These are phyloP conservation scores for Apogon talboti DNA, from an alignment of 2,797 vertebrate species.

Conservation along the genomic window DNA sequence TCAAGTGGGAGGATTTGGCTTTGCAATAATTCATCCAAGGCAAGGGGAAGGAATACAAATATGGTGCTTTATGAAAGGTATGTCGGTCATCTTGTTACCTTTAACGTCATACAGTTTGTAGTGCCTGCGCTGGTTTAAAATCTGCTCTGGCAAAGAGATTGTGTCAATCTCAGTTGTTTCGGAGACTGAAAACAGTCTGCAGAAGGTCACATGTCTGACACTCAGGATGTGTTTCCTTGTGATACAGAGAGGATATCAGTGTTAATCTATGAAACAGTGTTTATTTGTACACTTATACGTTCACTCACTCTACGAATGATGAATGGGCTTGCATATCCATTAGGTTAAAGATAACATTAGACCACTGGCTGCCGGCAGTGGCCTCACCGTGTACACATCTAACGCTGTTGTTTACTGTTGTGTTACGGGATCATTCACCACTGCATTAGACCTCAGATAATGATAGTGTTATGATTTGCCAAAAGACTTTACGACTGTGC, in stretches of 20 bases:
- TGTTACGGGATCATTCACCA: constrained; percentile 9
- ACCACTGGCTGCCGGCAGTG: constrained; percentile 18
- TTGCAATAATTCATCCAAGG: constrained; percentile 43
- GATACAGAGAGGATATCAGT: constrained; percentile 36
- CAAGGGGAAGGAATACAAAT: constrained; percentile 43
- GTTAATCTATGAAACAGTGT: constrained; percentile 39
- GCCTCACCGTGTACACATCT: constrained; percentile 26
- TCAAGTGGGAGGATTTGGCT: constrained; percentile 27
- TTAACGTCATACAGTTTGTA: not conserved
- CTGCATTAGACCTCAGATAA: constrained; percentile 8
- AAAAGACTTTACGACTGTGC: not conserved
- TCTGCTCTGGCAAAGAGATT: constrained; percentile 53
- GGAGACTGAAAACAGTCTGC: constrained; percentile 42
- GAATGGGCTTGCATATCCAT: constrained; percentile 48
- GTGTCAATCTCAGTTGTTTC: constrained; percentile 66
- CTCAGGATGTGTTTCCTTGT: constrained; percentile 40
- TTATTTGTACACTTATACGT: constrained; percentile 37
- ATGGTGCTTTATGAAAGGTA: constrained; percentile 90
- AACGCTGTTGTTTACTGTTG: constrained; percentile 11
- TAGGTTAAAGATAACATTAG: constrained; percentile 49
- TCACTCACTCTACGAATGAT: constrained; percentile 39
- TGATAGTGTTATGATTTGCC: constrained; percentile 1
- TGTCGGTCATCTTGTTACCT: constrained; percentile 63
- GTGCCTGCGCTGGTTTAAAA: constrained; percentile 50
- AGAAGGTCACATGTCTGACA: constrained; percentile 56